phyloP scores from a whole-genome alignment of 2,888 invertebrate genomes.

The Mesopsocus fuscifrons region DNA sequence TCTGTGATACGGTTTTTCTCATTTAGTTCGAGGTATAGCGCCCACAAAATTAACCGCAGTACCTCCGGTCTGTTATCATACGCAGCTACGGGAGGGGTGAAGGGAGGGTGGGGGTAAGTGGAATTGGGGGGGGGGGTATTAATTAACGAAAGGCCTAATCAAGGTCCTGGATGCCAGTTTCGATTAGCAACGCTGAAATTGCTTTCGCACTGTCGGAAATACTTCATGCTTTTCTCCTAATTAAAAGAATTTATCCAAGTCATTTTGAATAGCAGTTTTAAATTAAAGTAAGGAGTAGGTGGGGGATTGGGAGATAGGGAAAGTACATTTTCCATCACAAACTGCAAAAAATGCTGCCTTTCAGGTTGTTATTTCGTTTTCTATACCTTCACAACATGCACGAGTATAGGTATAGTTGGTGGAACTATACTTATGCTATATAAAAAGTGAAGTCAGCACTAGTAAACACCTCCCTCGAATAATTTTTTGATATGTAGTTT shows the following conservation, averaged over 20 bases:
- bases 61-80: slow-evolving; percentile 5
- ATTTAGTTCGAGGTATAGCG: too few species aligned
- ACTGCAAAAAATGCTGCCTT: too few species aligned
- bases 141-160: slow-evolving; percentile 14
- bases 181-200: slow-evolving; percentile 12
- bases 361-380: too few species aligned
- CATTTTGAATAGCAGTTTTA: background rate
- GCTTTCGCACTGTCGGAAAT: slow-evolving; percentile 8
- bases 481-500: too few species aligned
- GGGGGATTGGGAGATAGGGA: background rate
- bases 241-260: background rate
- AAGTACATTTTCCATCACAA: too few species aligned
- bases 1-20: too few species aligned
- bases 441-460: too few species aligned
- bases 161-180: slow-evolving; percentile 9
- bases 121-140: slow-evolving; percentile 10
- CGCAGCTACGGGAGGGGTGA: background rate
- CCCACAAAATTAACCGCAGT: background rate
- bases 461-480: too few species aligned
- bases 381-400: too few species aligned
- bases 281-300: background rate
- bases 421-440: too few species aligned
- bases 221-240: background rate
- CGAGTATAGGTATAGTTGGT: too few species aligned
- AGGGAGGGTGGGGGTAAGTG: background rate